Conservation (phyloP, 2,113 vertebrate genomes). For the Morone saxatilis region DNA sequence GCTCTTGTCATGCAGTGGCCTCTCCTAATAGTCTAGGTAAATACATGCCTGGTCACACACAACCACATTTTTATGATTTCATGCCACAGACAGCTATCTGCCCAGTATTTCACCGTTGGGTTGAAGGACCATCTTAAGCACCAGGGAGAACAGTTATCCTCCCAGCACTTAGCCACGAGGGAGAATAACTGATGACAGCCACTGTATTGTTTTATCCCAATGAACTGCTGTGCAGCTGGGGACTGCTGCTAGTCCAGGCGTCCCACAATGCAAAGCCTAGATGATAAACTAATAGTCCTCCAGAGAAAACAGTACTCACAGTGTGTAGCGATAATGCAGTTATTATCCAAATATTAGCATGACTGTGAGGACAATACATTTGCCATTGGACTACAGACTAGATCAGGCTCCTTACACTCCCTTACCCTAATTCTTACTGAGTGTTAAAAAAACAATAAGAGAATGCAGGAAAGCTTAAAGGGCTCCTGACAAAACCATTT, state of each 20-base stretch:
- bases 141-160: conserved; percentile 15
- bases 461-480: background rate
- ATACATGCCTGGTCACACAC: background rate
- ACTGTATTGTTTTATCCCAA: conserved; percentile 40
- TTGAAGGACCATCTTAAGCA: conserved; percentile 21
- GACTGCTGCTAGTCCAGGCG: background rate
- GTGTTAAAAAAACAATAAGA: background rate
- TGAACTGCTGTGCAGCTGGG: conserved; percentile 24
- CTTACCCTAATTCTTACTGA: background rate
- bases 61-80: background rate
- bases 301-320: conserved; percentile 8
- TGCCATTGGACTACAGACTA: background rate
- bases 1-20: background rate
- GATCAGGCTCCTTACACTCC: background rate
- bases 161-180: background rate
- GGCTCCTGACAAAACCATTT: background rate
- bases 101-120: background rate
- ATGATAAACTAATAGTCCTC: conserved; percentile 47
- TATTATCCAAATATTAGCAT: conserved; percentile 32
- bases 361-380: conserved; percentile 7
- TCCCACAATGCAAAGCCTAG: conserved; percentile 19
- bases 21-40: background rate
- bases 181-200: conserved; percentile 35
- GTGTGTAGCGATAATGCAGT: conserved; percentile 8
- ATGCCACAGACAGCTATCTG: background rate